Percentiles rank a stretch among this genome's conserved stretches.
Evolutionary conservation across 2,113 vertebrate genomes (phyloP).

Genomic region (Hymenochirus boettgeri): DNA sequence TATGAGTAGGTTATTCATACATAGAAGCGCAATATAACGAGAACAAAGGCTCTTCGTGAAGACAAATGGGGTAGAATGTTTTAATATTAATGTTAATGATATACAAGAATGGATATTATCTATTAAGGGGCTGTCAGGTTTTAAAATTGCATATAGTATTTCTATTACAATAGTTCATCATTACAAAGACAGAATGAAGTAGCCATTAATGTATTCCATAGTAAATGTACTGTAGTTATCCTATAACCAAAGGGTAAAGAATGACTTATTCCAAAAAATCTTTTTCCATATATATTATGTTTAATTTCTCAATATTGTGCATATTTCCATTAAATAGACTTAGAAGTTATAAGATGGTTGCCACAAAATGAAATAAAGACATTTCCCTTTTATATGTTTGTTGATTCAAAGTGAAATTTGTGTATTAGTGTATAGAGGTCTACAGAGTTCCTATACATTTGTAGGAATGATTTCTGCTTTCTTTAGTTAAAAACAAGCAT

Average conservation of each 20-base stretch:
- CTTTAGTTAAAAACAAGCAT: too few relatives aligned
- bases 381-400: too few relatives aligned
- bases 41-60: background rate
- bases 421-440: too few relatives aligned
- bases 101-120: conserved; percentile 38
- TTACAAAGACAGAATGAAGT: conserved; percentile 6
- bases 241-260: background rate
- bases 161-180: conserved; percentile 39
- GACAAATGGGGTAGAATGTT: conserved; percentile 30
- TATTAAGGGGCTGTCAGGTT: conserved; percentile 32
- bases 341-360: too few relatives aligned
- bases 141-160: conserved; percentile 39
- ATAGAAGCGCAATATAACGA: conserved; percentile 24
- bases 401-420: too few relatives aligned
- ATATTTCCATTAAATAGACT: too few relatives aligned
- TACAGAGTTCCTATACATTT: too few relatives aligned
- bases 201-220: conserved; percentile 4
- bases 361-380: too few relatives aligned
- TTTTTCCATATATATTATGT: too few relatives aligned
- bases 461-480: too few relatives aligned
- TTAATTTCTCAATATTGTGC: too few relatives aligned
- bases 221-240: conserved; percentile 10
- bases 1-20: conserved; percentile 38
- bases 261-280: background rate
- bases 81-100: conserved; percentile 41